Evolutionary conservation across 2,888 invertebrate genomes (phyloP).

Genomic region (Lordiphosa fenestrarum): DNA sequence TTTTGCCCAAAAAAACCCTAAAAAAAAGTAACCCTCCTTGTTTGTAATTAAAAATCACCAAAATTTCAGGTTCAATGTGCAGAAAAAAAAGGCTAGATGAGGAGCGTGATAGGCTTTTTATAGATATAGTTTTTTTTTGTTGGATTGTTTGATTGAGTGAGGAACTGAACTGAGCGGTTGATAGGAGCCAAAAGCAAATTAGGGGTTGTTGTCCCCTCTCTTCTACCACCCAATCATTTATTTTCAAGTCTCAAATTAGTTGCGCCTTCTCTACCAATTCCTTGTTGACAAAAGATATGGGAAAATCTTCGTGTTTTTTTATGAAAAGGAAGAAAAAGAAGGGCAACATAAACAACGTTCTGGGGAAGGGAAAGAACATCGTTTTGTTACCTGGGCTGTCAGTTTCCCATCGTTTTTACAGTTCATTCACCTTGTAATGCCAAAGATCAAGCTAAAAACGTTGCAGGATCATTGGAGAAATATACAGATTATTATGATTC

Average conservation of each 20-base stretch:
- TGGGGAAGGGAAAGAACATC: slow-evolving; percentile 11
- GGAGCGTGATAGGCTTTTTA: slow-evolving; percentile 50
- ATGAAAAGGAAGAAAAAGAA: slow-evolving; percentile 11
- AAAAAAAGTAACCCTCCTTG: slow-evolving; percentile 44
- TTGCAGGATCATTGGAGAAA: slow-evolving; percentile 21
- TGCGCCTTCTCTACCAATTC: slow-evolving; percentile 37
- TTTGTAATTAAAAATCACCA: slow-evolving; percentile 51
- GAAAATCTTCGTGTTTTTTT: slow-evolving; percentile 11
- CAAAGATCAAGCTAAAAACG: slow-evolving; percentile 20
- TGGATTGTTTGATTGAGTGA: slow-evolving; percentile 35
- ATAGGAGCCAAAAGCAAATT: slow-evolving; percentile 26
- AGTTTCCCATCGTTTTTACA: slow-evolving; percentile 26
- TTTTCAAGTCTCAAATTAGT: slow-evolving; percentile 41
- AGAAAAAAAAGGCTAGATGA: slow-evolving; percentile 50
- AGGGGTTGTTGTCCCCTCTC: slow-evolving; percentile 21
- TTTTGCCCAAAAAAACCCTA: slow-evolving; percentile 64
- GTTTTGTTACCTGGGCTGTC: slow-evolving; percentile 44
- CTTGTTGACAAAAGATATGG: slow-evolving; percentile 42
- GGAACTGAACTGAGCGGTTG: slow-evolving; percentile 2
- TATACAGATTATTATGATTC: background rate
- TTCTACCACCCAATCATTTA: slow-evolving; percentile 29
- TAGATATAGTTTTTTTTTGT: slow-evolving; percentile 2
- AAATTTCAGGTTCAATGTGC: slow-evolving; percentile 51
- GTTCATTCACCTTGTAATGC: slow-evolving; percentile 55
- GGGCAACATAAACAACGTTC: background rate